Evolutionary conservation across 2,888 invertebrate species (phyloP), one percentile per base, ranked within the genome.

Genomic region (Lagria hirta): DNA sequence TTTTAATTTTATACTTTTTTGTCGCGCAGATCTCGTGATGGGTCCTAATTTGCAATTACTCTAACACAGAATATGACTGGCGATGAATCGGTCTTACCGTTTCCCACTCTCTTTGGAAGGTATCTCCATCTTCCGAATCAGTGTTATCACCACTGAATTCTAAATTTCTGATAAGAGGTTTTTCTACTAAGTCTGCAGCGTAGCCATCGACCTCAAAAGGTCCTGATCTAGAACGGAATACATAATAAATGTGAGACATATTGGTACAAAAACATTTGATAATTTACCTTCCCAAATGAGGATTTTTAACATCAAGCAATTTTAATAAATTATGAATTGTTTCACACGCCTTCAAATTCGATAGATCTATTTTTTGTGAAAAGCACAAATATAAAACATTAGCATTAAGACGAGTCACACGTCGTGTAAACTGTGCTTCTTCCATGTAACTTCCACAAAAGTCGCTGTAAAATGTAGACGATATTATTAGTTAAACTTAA

Each of bases 51-150:
- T n/a, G n/a, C n/a, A n/a, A n/a, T n/a, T n/a, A n/a, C n/a, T n/a
- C n/a, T n/a, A n/a, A n/a, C n/a, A n/a, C n/a, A n/a, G n/a, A n/a
- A n/a, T n/a, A n/a, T n/a, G n/a, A n/a, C n/a, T n/a, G n/a, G n/a
- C n/a, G n/a, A n/a, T n/a, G n/a, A n/a, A n/a, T n/a, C n/a, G n/a
- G n/a, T n/a, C 76, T 71, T 65, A 88, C 86, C 42, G 84, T 81
- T 72, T 88, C 88, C 88, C 88, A 88, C 64, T 86, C 93, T 72
- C 83, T 82, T 58, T 83, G 80, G 46, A 88, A 77, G 33, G 82
- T 82, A 62, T 88, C 88, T 51, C 83, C 79, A 51, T 84, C 85
- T 54, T 84, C 84, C 1, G 82, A 82, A 62, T 82, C 81, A 1
- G 82, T 81, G 13, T 47, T 47, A 58, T 83, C 81, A 37, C 82